These are phyloP conservation scores for Ancistrus triradiatus DNA, from an alignment of 2,113 vertebrate species.

Conservation along the genomic window DNA sequence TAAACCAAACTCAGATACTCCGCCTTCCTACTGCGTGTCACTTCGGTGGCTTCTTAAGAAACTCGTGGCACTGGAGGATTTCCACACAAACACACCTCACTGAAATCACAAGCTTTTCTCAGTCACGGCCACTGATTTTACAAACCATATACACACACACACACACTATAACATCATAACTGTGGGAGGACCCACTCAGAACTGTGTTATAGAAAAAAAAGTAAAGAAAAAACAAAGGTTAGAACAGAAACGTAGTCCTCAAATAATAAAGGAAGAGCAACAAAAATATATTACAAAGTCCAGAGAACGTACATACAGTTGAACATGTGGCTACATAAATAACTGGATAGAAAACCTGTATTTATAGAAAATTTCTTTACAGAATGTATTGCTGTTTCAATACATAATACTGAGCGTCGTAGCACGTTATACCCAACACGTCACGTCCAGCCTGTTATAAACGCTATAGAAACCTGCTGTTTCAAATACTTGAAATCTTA, in stretches of 20 bases:
- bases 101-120: constrained; percentile 27
- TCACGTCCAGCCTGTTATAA: too few species aligned
- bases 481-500: constrained; percentile 43
- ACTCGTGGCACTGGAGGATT: constrained; percentile 32
- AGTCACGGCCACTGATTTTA: constrained; percentile 25
- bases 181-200: constrained; percentile 36
- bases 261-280: constrained; percentile 35
- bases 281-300: constrained; percentile 43
- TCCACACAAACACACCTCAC: constrained; percentile 38
- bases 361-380: constrained; percentile 49
- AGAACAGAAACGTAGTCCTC: constrained; percentile 37
- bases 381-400: constrained; percentile 68
- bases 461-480: constrained; percentile 30
- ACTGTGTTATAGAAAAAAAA: constrained; percentile 13
- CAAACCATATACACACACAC: constrained; percentile 22
- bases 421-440: constrained; percentile 48
- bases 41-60: constrained; percentile 38
- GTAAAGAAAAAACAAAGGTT: neutral
- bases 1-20: constrained; percentile 57
- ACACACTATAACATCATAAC: constrained; percentile 38
- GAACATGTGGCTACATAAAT: constrained; percentile 51
- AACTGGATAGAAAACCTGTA: constrained; percentile 54
- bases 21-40: constrained; percentile 63
- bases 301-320: constrained; percentile 29
- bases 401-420: constrained; percentile 68